Base-by-base conservation (phyloP, 1,140 invertebrate species). In the Formica exsecta region DNA sequence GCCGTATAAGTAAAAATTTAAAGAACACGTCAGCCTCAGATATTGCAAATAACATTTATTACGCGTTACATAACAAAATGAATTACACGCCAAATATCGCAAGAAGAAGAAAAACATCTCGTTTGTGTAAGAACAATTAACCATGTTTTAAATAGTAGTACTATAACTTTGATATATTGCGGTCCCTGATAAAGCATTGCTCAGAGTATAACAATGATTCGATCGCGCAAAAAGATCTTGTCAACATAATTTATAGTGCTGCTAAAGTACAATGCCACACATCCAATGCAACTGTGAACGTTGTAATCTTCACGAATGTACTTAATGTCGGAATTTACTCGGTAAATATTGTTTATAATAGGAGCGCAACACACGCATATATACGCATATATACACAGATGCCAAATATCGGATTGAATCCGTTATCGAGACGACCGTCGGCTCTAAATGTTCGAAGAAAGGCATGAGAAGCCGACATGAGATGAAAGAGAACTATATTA, bases 401-500 rank as follows among this genome's bases (percentile, higher is more conserved):
- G 7, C 13, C 59, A 41, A 68, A 59, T 86, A 19, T 73, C 83
- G 81, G 73, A 61, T 89, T 70, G 91, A 86, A 80, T 89, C 87
- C 87, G 57, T 90, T 90, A 87, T 89, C 85, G 89, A 76, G 92
- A 73, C 65, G 44, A 79, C 74, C 74, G 87, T 80, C 77, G 81
- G 80, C 51, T 85, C 25, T 77, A 86, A 86, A 91, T 89, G 85
- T 88, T 70, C 74, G 68, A 84, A 74, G 88, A 41, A 44, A 22
- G n/a, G 85, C 9, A n/a, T 51, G 79, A 89, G 71, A 66, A 71
- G 76, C 90, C 93, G 93, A 93, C 91, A n/a, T 64, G 85, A 93
- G 92, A 92, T 95, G 93, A 95, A 95, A 94, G 93, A 88, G 84
- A 90, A 90, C 91, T 92, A 92, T 93, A 94, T 95, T 95, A 95